phyloP scores from a whole-genome alignment of 1,140 invertebrate species.

The Euura saliciscinereae region DNA sequence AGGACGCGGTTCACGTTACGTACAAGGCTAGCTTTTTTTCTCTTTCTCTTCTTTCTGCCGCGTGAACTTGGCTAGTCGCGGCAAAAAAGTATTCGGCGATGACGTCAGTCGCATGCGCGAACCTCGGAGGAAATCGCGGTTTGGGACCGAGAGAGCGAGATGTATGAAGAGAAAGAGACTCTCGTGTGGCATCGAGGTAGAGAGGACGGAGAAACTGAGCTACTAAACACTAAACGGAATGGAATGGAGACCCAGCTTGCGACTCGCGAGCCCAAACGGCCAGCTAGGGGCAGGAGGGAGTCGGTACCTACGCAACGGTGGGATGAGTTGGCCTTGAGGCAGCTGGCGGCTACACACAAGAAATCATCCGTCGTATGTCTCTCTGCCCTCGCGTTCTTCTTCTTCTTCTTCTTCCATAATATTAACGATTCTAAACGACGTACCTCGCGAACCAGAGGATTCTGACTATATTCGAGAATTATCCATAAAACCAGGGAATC shows the following conservation, averaged over 20 bases:
- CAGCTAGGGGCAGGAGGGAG: slow-evolving; percentile 19
- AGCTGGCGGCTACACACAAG: slow-evolving; percentile 32
- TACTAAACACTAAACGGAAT: slow-evolving; percentile 3
- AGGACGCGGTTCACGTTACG: too few species aligned
- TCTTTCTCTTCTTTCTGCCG: neutral
- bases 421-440: neutral
- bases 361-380: slow-evolving; percentile 30
- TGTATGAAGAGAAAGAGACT: slow-evolving; percentile 13
- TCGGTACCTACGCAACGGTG: slow-evolving; percentile 23
- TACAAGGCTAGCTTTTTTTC: too few species aligned
- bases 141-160: slow-evolving; percentile 14
- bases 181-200: neutral
- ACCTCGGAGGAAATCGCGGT: slow-evolving; percentile 29
- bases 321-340: slow-evolving; percentile 45
- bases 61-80: neutral
- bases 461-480: too few species aligned
- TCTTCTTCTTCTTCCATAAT: neutral
- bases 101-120: slow-evolving; percentile 5
- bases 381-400: slow-evolving; percentile 9
- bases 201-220: slow-evolving; percentile 18
- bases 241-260: slow-evolving; percentile 12
- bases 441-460: too few species aligned
- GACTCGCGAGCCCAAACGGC: neutral
- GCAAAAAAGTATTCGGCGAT: neutral
- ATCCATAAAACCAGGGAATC: too few species aligned